Conservation (phyloP, 2,888 invertebrate species). For the Strigamia transsilvanica region DNA sequence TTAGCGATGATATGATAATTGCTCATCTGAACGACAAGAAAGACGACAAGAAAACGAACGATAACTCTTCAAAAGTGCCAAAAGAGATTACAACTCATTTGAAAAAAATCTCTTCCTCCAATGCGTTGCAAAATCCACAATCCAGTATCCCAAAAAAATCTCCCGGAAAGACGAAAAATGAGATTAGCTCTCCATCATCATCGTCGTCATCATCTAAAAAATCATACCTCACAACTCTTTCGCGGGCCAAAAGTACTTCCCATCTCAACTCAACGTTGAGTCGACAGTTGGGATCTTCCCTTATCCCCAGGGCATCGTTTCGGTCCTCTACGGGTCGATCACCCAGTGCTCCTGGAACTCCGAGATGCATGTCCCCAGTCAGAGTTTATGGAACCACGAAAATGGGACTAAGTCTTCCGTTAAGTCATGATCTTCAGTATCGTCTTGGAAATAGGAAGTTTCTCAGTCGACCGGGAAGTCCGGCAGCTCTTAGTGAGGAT, state of each 20-base stretch:
- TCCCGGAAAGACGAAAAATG: neutral
- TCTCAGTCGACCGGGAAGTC: conserved; percentile 52
- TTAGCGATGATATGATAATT: conserved; percentile 50
- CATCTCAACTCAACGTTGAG: conserved; percentile 38
- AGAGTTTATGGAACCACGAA: neutral
- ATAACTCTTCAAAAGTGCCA: conserved; percentile 28
- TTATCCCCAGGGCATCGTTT: conserved; percentile 41
- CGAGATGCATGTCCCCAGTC: conserved; percentile 52
- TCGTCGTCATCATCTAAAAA: neutral
- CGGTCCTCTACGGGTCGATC: conserved; percentile 50
- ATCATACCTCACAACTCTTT: neutral
- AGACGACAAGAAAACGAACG: neutral
- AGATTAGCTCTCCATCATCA: neutral
- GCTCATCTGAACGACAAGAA: conserved; percentile 7
- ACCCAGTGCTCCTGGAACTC: conserved; percentile 52
- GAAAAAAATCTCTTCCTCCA: neutral
- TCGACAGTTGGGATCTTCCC: conserved; percentile 42
- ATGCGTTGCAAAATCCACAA: neutral
- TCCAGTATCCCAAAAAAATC: conserved; percentile 34
- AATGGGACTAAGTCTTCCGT: conserved; percentile 46
- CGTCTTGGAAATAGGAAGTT: conserved; percentile 46
- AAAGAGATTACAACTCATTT: neutral
- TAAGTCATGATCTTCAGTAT: conserved; percentile 43
- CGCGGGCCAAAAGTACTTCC: conserved; percentile 50
- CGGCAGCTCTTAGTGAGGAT: conserved; percentile 50